Percentiles rank a stretch among this genome's conserved stretches.
phyloP scores from a whole-genome alignment of 2,113 vertebrate species.

The Panthera uncia region DNA sequence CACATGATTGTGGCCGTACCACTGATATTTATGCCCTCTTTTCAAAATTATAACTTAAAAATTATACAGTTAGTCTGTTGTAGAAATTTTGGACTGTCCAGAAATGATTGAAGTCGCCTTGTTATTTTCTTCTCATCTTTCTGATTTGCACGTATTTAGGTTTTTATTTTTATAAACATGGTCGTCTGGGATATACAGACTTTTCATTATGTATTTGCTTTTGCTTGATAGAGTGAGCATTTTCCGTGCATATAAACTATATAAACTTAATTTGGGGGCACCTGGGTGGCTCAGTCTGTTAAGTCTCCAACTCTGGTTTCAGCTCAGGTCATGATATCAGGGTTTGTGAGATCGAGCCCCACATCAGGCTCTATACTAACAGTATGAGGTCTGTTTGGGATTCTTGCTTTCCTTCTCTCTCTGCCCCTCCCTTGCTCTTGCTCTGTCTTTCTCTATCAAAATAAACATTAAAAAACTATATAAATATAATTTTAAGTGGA shows the following conservation, averaged over 20 bases:
- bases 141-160: not conserved
- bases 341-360: no score
- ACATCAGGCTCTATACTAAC: no score
- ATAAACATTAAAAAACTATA: not conserved
- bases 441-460: no score
- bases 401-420: no score
- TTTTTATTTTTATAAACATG: not conserved
- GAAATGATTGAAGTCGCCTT: not conserved
- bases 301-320: no score
- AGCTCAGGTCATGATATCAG: no score
- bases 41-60: conserved; percentile 2
- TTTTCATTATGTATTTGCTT: not conserved
- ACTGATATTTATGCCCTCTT: not conserved
- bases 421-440: no score
- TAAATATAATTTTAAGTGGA: no score
- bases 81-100: not conserved
- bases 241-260: not conserved
- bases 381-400: no score
- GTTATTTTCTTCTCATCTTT: not conserved
- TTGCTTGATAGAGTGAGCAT: not conserved
- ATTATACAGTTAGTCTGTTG: not conserved
- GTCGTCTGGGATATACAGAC: not conserved
- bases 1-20: not conserved
- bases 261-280: not conserved
- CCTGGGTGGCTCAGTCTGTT: no score